These are phyloP conservation scores for Buteo buteo DNA, from an alignment of 2,113 vertebrate species.

Conservation along the genomic window DNA sequence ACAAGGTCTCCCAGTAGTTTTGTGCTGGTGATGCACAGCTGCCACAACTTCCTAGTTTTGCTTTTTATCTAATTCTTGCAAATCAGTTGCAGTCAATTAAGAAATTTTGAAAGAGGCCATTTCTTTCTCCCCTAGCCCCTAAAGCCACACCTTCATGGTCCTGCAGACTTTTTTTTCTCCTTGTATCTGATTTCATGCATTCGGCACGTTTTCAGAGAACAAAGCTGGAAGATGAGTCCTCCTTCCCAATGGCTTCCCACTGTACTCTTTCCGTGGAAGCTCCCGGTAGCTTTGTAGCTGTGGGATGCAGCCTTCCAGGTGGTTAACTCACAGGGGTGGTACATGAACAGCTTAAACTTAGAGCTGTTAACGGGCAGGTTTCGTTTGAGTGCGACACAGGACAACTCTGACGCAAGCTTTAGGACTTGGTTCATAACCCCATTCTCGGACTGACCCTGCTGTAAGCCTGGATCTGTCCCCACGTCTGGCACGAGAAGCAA, in stretches of 20 bases:
- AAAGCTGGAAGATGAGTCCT: not conserved
- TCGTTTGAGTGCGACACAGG: not conserved
- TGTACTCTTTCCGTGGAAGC: not conserved
- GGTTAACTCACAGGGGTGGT: no score
- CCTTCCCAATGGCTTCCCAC: not conserved
- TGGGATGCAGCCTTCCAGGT: not conserved
- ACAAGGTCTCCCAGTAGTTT: not conserved
- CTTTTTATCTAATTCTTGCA: not conserved
- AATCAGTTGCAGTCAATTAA: not conserved
- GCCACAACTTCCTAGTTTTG: not conserved
- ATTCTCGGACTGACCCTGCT: not conserved
- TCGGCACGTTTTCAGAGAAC: not conserved
- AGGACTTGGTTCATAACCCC: not conserved
- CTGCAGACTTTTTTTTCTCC: not conserved
- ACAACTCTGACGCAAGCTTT: not conserved
- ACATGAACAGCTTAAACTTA: not conserved
- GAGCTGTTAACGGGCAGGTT: not conserved
- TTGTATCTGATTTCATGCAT: not conserved
- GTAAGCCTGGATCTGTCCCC: not conserved
- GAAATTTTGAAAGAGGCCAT: not conserved
- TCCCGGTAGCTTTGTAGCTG: not conserved
- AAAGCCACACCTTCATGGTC: not conserved
- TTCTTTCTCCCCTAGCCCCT: not conserved
- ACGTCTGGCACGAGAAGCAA: accelerated
- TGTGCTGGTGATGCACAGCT: not conserved